Evolutionary conservation across 2,888 invertebrate genomes (phyloP), one percentile per base, ranked within the genome.

Genomic region (Caenorhabditis sp.): DNA sequence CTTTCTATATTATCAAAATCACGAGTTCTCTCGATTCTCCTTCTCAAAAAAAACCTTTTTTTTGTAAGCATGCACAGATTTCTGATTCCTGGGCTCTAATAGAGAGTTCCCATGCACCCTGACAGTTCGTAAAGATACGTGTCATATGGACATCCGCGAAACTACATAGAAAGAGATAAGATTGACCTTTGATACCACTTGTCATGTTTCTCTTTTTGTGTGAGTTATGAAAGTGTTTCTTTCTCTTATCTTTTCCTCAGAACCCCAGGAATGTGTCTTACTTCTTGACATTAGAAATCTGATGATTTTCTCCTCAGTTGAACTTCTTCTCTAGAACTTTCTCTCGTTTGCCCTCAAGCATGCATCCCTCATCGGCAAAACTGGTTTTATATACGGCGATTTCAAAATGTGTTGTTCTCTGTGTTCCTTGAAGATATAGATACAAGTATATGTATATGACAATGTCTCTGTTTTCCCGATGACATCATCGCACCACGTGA

Each of bases 401-500:
- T 61, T 24, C 61, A 38, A 61, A 61, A 61, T 41, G n/a, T n/a
- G 41, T 54, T 54, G 54, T 38, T 61, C 61, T 14, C 41, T 64
- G n/a, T 64, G 63, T 66, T 66, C 47, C 66, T 66, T 31, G 47
- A 66, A 66, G 51, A 51, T 47, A 61, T 61, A 24, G 38, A 54
- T 22, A 22, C 22, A 35, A 38, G 8, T 61, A n/a, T 19, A 12
- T 47, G 8, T 61, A n/a, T 19, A 12, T 47, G 19, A 10, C 31
- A 66, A 51, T 51, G 66, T 64, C 28, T 64, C 28, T 31, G 22
- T 22, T 49, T 31, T 66, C 66, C 22, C 49, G 24, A 68, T 68
- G 68, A 68, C 68, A 68, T 68, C 63, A 63, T 31, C 47, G 22
- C 59, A 44, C 24, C 66, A 68, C 54, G 54, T 68, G 68, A 68